These are phyloP conservation scores for Catharus bicknelli DNA, from an alignment of 2,113 vertebrate genomes.

Conservation along the genomic window DNA sequence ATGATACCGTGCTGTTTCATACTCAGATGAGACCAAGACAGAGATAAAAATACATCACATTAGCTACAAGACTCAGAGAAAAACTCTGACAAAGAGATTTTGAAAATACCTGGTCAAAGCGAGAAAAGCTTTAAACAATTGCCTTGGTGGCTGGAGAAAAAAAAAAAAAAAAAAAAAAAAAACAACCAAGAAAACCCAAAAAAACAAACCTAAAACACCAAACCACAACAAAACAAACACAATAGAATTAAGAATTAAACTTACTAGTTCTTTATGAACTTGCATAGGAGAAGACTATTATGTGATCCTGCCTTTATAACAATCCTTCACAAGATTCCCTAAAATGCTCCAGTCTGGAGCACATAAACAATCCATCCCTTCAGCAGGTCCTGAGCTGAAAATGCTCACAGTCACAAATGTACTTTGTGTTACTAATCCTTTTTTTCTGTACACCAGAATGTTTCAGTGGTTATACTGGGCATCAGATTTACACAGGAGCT, in stretches of 20 bases:
- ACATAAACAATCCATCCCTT: not conserved
- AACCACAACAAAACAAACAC: not conserved
- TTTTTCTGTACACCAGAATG: not conserved
- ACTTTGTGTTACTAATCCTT: not conserved
- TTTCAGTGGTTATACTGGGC: not conserved
- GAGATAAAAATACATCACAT: not conserved
- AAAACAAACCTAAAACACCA: not conserved
- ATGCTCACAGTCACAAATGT: rapidly evolving
- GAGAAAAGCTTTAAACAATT: not conserved
- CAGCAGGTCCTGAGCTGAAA: not conserved
- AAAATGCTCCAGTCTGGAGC: not conserved
- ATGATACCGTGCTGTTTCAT: not conserved
- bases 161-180: too few relatives aligned
- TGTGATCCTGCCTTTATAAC: not conserved
- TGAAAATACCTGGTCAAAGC: not conserved
- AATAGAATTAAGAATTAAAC: not conserved
- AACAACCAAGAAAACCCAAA: too few relatives aligned
- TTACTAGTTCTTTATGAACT: not conserved
- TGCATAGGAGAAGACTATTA: not conserved
- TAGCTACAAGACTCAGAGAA: not conserved
- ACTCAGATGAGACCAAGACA: not conserved
- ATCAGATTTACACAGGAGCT: not conserved
- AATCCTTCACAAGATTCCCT: not conserved
- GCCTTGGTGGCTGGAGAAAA: not conserved
- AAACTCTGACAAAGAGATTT: not conserved